Conservation (phyloP, 2,888 invertebrate genomes). For the Embidobia sp. region DNA sequence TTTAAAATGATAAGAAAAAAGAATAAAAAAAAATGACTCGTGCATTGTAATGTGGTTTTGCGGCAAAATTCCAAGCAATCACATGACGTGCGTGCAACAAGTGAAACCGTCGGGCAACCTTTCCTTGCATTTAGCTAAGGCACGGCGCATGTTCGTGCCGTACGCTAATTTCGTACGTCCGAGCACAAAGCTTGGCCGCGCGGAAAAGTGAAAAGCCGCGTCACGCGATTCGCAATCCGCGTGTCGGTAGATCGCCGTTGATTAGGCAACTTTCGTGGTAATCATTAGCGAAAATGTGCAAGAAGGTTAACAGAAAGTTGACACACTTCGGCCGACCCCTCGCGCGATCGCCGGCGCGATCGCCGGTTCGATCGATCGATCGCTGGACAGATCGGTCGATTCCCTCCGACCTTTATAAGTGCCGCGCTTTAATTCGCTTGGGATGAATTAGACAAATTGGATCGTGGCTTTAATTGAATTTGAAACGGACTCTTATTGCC, state of each 20-base stretch:
- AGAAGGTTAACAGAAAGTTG: constrained; percentile 49
- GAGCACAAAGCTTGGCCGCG: background rate
- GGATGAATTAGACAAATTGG: constrained; percentile 26
- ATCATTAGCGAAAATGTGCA: constrained; percentile 45
- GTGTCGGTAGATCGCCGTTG: constrained; percentile 21
- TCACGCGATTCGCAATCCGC: constrained; percentile 34
- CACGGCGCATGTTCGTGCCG: too few relatives aligned
- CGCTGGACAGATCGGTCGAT: constrained; percentile 17
- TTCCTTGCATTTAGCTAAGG: too few relatives aligned
- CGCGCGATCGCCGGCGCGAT: constrained; percentile 13
- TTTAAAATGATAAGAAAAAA: too few relatives aligned
- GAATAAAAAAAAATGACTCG: too few relatives aligned
- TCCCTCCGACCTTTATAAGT: constrained; percentile 3
- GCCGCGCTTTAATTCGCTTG: constrained; percentile 3
- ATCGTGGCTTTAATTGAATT: constrained; percentile 34
- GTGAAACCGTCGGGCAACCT: too few relatives aligned
- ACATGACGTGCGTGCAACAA: too few relatives aligned
- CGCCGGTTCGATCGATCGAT: too few relatives aligned
- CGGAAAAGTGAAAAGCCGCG: constrained; percentile 48
- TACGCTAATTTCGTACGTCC: too few relatives aligned
- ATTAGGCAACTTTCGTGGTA: constrained; percentile 54
- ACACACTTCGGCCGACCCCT: constrained; percentile 29
- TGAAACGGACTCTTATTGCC: constrained; percentile 3
- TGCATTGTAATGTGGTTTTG: too few relatives aligned
- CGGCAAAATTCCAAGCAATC: too few relatives aligned